A percentile compares a stretch with the other conserved stretches of the same genome.
Evolutionary conservation across 2,797 vertebrate genomes (phyloP).

Genomic region (Sylvilagus floridanus): DNA sequence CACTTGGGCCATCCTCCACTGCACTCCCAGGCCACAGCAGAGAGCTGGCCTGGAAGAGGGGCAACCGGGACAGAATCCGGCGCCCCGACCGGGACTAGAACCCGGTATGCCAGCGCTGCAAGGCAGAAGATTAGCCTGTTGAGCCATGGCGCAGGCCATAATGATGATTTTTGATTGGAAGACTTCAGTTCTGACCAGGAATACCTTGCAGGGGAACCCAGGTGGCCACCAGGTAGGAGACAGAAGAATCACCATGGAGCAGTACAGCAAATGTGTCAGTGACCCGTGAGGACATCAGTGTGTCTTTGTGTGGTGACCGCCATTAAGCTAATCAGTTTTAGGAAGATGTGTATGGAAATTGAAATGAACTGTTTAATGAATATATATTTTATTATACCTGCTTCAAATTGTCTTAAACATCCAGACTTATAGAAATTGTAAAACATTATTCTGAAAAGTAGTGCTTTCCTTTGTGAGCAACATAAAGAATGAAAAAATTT

Average conservation of each 20-base stretch:
- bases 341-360: slow-evolving; percentile 40
- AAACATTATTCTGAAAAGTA: slow-evolving; percentile 40
- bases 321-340: slow-evolving; percentile 44
- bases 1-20: too few relatives aligned
- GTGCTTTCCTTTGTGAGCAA: slow-evolving; percentile 30
- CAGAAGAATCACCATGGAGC: slow-evolving; percentile 13
- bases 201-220: not conserved
- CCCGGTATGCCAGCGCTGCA: too few relatives aligned
- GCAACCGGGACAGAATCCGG: too few relatives aligned
- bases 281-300: not conserved
- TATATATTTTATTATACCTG: slow-evolving; percentile 10
- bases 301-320: not conserved
- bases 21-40: too few relatives aligned
- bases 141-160: not conserved
- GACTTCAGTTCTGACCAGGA: not conserved
- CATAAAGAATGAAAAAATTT: slow-evolving; percentile 8
- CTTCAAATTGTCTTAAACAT: slow-evolving; percentile 49
- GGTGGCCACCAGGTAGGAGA: not conserved
- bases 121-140: too few relatives aligned
- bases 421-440: not conserved
- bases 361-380: slow-evolving; percentile 18
- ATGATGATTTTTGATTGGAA: slow-evolving; percentile 20
- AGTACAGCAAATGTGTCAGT: not conserved
- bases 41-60: too few relatives aligned
- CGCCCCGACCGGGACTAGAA: too few relatives aligned